These are phyloP conservation scores for Mycalesis mineus DNA, from an alignment of 2,888 invertebrate species.

Conservation along the genomic window DNA sequence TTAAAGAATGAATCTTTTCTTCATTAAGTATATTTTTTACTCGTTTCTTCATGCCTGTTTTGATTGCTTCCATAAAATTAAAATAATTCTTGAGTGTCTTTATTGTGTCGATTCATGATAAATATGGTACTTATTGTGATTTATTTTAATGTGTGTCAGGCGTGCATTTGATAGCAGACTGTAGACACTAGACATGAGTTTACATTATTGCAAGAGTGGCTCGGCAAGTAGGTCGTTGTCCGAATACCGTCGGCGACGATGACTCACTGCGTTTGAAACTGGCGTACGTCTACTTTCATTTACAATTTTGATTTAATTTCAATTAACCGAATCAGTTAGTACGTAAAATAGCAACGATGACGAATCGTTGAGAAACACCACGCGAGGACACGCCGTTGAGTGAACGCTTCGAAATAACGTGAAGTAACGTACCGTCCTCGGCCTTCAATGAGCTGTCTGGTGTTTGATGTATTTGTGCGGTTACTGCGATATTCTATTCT, in stretches of 20 bases:
- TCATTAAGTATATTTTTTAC: background rate
- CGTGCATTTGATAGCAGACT: slow-evolving; percentile 9
- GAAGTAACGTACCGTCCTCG: slow-evolving; percentile 52
- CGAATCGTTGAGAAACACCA: slow-evolving; percentile 28
- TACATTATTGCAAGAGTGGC: slow-evolving; percentile 34
- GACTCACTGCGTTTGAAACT: slow-evolving; percentile 57
- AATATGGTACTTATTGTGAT: background rate
- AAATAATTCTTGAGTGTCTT: too few species aligned
- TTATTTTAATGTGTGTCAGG: background rate
- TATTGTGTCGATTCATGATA: background rate
- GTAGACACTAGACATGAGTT: slow-evolving; percentile 16
- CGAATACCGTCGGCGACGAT: slow-evolving; percentile 61
- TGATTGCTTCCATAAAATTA: too few species aligned
- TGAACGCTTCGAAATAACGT: slow-evolving; percentile 64
- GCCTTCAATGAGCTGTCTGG: slow-evolving; percentile 43
- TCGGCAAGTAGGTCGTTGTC: slow-evolving; percentile 70
- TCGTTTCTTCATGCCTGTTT: background rate
- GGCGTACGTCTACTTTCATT: slow-evolving; percentile 42
- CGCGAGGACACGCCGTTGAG: slow-evolving; percentile 55
- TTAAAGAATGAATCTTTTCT: too few species aligned
- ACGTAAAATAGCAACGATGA: slow-evolving; percentile 8
- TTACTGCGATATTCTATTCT: background rate
- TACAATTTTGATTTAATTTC: slow-evolving; percentile 32
- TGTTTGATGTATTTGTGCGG: slow-evolving; percentile 21
- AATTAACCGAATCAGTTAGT: slow-evolving; percentile 17